Percentiles rank a stretch among this genome's conserved stretches.
Conservation (phyloP, 1,140 invertebrate genomes). For the Melitaea cinxia region DNA sequence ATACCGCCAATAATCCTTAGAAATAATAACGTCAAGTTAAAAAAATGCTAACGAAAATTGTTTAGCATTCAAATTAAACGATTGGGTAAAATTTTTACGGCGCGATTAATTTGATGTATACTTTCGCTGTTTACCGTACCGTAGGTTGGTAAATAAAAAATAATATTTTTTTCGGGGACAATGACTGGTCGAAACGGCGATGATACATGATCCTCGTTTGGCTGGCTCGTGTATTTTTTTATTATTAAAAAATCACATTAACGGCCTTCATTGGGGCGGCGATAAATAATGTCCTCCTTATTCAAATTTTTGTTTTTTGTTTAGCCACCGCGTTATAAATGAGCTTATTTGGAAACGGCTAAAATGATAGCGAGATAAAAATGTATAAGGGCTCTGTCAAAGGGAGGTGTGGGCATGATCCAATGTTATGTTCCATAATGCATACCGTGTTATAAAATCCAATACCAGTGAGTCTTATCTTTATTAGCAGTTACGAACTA, state of each 20-base stretch:
- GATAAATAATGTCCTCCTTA: conserved; percentile 81
- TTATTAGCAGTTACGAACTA: too few species aligned
- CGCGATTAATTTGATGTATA: conserved; percentile 72
- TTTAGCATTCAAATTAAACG: conserved; percentile 40
- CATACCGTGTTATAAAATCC: too few species aligned
- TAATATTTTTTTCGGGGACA: conserved; percentile 69
- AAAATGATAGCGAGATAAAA: conserved; percentile 75
- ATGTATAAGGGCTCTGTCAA: conserved; percentile 34
- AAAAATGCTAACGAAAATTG: conserved; percentile 21
- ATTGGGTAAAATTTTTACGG: conserved; percentile 46
- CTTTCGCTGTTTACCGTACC: conserved; percentile 56
- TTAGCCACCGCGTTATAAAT: conserved; percentile 77
- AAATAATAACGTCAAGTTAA: conserved; percentile 6
- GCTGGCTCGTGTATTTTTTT: conserved; percentile 73
- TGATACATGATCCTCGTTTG: conserved; percentile 80
- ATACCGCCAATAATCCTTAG: background rate
- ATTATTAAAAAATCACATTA: conserved; percentile 81
- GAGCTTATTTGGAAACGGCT: conserved; percentile 77
- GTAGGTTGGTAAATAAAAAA: conserved; percentile 69
- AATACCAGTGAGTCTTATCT: too few species aligned
- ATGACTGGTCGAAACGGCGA: conserved; percentile 78
- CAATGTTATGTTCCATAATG: conserved; percentile 8
- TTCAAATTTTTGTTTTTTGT: conserved; percentile 81
- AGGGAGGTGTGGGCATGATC: conserved; percentile 26
- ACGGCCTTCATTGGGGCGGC: conserved; percentile 79